Evolutionary conservation across 2,797 vertebrate genomes (phyloP), one percentile per base, ranked within the genome.

Genomic region (Premnoplex brunnescens): DNA sequence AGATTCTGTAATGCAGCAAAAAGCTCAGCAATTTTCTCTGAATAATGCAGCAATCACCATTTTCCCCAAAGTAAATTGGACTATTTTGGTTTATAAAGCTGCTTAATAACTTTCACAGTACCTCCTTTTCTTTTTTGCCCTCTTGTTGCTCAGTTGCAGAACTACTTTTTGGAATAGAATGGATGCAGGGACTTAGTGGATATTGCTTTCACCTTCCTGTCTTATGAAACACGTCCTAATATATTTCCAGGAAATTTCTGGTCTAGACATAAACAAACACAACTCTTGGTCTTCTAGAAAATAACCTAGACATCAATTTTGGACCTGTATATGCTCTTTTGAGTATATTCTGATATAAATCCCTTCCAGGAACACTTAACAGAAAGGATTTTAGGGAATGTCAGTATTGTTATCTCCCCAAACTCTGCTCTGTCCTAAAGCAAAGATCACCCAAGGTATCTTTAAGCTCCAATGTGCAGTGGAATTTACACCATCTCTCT

Each of bases 31-130:
- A 81, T 94, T 94, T 93, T 93, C 85, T 79, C 59, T 89, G 77
- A 97, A 91, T 94, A 93, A 95, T 96, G 77, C 60, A 85, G 58
- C 63, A 81, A 75, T 93, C 85, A 64, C n/a, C 17, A 32, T 94
- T 93, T 78, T 3, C 73, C 78, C 81, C 56, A 80, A 86, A 94
- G 87, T 85, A 68, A 79, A 67, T 75, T 55, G 75, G 77, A 51
- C 62, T 92, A 18, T 11, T 88, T 93, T 80, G 36, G 23, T 92
- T 88, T 96, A 87, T 91, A 87, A 91, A 89, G 72, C 60, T 88
- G 23, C 49, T 79, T 88, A 90, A 84, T 83, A 88, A 93, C 85
- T 94, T 94, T 81, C 41, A 36, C 36, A 46, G 32, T 63, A 73
- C 34, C 30, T 84, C 28, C 12, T 73, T 91, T 74, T 63, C 28